Conservation (phyloP, 2,113 vertebrate species). For the Capreolus pygargus region DNA sequence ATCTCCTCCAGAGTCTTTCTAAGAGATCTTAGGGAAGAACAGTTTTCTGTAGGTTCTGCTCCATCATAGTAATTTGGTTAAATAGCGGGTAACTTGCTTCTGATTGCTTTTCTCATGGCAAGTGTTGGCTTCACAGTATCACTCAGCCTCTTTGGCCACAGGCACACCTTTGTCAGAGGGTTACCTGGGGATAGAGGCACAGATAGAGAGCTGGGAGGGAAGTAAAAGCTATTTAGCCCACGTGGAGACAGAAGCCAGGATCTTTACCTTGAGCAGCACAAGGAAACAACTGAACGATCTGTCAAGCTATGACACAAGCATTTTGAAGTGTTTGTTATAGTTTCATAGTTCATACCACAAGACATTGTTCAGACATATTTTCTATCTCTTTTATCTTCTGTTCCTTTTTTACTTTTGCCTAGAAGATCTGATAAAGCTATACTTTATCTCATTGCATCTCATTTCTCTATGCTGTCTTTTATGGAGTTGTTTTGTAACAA, state of each 20-base stretch:
- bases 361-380: not conserved
- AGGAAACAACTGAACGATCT: not conserved
- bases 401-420: not conserved
- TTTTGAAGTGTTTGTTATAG: not conserved
- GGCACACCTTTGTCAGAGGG: not conserved
- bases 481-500: not conserved
- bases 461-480: not conserved
- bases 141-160: not conserved
- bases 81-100: not conserved
- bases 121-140: not conserved
- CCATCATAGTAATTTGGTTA: not conserved
- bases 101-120: not conserved
- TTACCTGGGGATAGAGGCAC: not conserved
- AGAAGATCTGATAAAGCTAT: not conserved
- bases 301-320: not conserved
- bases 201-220: not conserved
- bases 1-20: not conserved
- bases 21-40: not conserved
- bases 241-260: not conserved
- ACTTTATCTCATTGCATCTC: not conserved
- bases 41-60: not conserved
- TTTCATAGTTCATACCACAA: not conserved
- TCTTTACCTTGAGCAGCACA: not conserved
- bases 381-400: not conserved
- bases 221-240: not conserved